Evolutionary conservation across 2,797 vertebrate genomes (phyloP).

Genomic region (Ispidina picta): DNA sequence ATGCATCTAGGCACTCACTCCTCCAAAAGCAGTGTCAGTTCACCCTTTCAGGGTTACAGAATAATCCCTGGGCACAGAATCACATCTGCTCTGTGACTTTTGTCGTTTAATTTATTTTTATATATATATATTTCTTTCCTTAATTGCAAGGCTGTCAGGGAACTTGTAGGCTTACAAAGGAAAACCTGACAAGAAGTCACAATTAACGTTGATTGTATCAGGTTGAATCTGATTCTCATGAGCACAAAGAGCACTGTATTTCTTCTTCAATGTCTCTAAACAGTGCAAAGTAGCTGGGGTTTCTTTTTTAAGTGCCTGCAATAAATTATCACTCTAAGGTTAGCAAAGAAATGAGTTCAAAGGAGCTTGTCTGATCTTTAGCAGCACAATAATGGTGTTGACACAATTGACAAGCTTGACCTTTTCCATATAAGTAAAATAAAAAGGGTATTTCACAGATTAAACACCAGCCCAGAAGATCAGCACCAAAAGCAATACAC

Average conservation of each 20-base stretch:
- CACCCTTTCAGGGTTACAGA: not conserved
- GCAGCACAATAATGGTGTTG: not conserved
- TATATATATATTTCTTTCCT: not conserved
- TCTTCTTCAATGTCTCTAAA: constrained; percentile 15
- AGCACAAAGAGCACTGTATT: not conserved
- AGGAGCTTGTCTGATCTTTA: not conserved
- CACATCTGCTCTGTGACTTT: not conserved
- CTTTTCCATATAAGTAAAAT: not conserved
- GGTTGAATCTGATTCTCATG: not conserved
- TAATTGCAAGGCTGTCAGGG: not conserved
- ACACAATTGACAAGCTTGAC: not conserved
- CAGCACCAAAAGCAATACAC: not conserved
- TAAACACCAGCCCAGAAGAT: constrained; percentile 4
- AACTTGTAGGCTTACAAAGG: constrained; percentile 1
- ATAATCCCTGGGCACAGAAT: not conserved
- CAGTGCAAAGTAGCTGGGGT: not conserved
- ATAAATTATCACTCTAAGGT: not conserved
- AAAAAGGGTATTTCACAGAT: not conserved
- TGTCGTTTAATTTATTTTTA: not conserved
- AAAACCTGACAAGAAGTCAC: constrained; percentile 12
- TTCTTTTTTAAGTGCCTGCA: not conserved
- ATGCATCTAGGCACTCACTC: not conserved
- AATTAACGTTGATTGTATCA: not conserved
- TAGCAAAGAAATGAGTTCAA: not conserved
- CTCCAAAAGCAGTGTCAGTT: not conserved